A percentile compares a stretch with the other conserved stretches of the same genome.
phyloP scores from a whole-genome alignment of 2,113 vertebrate genomes.

The Meleagris gallopavo region DNA sequence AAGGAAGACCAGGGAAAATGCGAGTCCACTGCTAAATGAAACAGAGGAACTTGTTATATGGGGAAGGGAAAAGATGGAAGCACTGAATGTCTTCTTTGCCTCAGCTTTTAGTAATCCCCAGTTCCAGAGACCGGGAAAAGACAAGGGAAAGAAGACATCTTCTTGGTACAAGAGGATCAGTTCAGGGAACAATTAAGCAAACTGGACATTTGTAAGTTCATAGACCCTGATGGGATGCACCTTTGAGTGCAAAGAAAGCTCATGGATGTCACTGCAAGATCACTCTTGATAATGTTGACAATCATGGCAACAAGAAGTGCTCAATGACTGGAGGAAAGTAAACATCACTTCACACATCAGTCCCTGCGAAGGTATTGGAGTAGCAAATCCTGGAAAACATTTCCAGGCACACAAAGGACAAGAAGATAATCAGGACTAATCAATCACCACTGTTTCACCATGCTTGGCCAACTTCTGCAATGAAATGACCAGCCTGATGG shows the following conservation, averaged over 20 bases:
- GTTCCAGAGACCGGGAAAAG: not conserved
- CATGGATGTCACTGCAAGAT: not conserved
- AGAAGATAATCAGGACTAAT: not conserved
- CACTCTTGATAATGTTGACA: not conserved
- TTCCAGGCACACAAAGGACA: not conserved
- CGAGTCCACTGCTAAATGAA: not conserved
- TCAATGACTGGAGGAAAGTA: not conserved
- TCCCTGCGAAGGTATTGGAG: not conserved
- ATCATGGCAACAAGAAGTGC: not conserved
- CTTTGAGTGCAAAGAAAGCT: not conserved
- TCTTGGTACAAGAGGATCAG: not conserved
- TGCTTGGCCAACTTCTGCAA: accelerated
- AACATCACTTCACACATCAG: not conserved
- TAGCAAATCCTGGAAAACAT: not conserved
- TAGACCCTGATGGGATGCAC: not conserved
- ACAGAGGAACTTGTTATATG: accelerated
- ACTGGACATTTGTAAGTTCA: not conserved
- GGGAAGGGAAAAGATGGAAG: not conserved
- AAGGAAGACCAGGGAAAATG: not conserved
- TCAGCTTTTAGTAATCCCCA: not conserved
- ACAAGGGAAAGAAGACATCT: not conserved
- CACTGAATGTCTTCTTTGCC: not conserved
- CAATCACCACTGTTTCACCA: not conserved
- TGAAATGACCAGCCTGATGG: not conserved
- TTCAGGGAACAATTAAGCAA: not conserved